Base-by-base conservation (phyloP, 2,113 vertebrate genomes). In the Alouatta palliata region DNA sequence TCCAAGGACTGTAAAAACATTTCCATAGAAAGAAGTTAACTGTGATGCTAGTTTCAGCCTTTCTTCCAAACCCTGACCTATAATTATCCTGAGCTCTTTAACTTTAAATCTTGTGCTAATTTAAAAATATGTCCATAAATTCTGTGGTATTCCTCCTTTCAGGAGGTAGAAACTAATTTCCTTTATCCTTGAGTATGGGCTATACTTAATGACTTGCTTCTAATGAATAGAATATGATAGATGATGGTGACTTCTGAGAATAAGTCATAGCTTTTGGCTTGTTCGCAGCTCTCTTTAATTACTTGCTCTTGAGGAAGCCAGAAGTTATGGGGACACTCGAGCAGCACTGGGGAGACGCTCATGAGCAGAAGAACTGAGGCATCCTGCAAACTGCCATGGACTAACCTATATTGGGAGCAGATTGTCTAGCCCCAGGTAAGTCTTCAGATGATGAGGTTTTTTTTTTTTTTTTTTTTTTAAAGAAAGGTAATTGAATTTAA, bases 171-270 rank as follows among this genome's bases (percentile, higher is more conserved):
- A 52, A 11, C 80, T 71, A 84, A 77, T 71, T 70, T 56, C 47
- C n/a, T 76, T 30, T 30, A 47, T 20, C 2, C 21, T 52, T 37
- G 25, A 76, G 9, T 84, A 68, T 58, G 49, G 32, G 32, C 47
- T 93, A 9, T 47, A 89, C 35, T 81, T 85, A 84, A 23, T 76
- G 49, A 58, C 21, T 92, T 45, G 64, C 32, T 84, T 87, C 68
- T 95, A 35, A 73, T 73, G 77, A 93, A 52, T 2, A 89, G 90
- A 91, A 49, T 61, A 90, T 92, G 89, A 84, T 35, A 66, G 47
- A 86, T 85, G 77, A 91, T 11, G 8, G 27, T 52, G 37, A 86
- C 32, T 56, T 95, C 32, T 91, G 89, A 95, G 76, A 92, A 30
- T 61, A 79, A 47, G 54, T 84, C 87, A 84, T 30, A 40, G 45